Evolutionary conservation across 2,888 invertebrate genomes (phyloP).

Genomic region (Cancer borealis): DNA sequence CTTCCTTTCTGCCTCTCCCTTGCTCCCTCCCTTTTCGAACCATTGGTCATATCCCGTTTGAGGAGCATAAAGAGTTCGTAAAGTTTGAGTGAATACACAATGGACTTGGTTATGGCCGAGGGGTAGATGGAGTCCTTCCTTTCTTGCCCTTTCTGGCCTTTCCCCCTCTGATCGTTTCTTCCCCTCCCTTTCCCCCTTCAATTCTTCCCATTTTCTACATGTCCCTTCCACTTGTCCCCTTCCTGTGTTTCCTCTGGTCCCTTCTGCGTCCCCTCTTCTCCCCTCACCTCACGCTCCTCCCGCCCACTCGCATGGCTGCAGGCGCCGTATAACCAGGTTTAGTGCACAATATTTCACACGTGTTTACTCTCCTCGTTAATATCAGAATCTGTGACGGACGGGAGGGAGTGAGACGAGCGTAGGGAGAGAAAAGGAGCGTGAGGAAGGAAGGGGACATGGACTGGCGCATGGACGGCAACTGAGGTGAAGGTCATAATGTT

Average conservation of each 20-base stretch:
- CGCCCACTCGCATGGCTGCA: slow-evolving; percentile 36
- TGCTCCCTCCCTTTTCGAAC: neutral
- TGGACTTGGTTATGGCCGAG: slow-evolving; percentile 52
- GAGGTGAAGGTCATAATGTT: neutral
- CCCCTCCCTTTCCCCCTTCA: neutral
- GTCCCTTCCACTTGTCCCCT: slow-evolving; percentile 20
- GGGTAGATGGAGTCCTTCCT: slow-evolving; percentile 36
- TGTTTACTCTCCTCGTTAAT: slow-evolving; percentile 61
- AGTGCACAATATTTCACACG: slow-evolving; percentile 58
- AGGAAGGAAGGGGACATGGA: neutral
- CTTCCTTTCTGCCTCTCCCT: neutral
- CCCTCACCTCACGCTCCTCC: neutral
- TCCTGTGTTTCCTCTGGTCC: neutral
- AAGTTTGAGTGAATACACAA: slow-evolving; percentile 61
- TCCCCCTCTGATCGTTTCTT: neutral
- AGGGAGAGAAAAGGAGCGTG: slow-evolving; percentile 11
- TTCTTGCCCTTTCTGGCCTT: neutral
- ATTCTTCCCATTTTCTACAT: neutral
- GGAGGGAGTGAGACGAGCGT: neutral
- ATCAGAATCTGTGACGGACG: slow-evolving; percentile 43
- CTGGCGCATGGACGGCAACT: neutral
- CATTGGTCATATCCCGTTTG: slow-evolving; percentile 52
- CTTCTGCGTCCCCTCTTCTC: neutral
- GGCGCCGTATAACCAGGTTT: slow-evolving; percentile 60
- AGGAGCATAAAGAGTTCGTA: slow-evolving; percentile 60